Percentiles rank a stretch among this genome's conserved stretches.
phyloP scores from a whole-genome alignment of 2,888 invertebrate species.

The Hedychridium roseum region DNA sequence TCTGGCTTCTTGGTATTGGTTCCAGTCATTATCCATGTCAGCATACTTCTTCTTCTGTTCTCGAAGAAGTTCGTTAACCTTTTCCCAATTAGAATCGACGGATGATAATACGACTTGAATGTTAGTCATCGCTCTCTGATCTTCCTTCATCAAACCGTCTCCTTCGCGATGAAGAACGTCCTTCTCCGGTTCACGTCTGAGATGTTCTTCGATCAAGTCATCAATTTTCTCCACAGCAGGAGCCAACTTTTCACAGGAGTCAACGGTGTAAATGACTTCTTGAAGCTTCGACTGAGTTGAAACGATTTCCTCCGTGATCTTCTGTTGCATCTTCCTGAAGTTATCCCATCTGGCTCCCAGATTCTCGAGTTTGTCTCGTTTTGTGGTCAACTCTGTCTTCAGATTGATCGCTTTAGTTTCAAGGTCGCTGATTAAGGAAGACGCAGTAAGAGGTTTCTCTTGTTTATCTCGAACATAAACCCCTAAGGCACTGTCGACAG shows the following conservation, averaged over 20 bases:
- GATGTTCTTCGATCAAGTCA: slow-evolving; percentile 66
- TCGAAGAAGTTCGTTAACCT: slow-evolving; percentile 76
- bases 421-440: slow-evolving; percentile 75
- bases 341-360: slow-evolving; percentile 80
- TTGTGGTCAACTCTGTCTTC: slow-evolving; percentile 73
- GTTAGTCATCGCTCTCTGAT: slow-evolving; percentile 80
- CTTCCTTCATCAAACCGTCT: slow-evolving; percentile 80
- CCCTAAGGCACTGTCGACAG: slow-evolving; percentile 74
- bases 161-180: slow-evolving; percentile 83
- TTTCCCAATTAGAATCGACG: slow-evolving; percentile 84
- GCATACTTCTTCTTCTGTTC: slow-evolving; percentile 80
- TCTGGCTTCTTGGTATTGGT: slow-evolving; percentile 78
- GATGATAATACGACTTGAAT: slow-evolving; percentile 82
- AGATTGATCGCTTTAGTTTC: slow-evolving; percentile 76
- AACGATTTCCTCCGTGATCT: slow-evolving; percentile 73
- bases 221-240: slow-evolving; percentile 67
- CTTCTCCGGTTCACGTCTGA: slow-evolving; percentile 71
- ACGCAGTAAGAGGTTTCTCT: slow-evolving; percentile 77
- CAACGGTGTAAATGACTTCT: slow-evolving; percentile 67
- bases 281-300: slow-evolving; percentile 68
- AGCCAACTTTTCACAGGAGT: slow-evolving; percentile 65
- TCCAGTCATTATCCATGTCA: slow-evolving; percentile 76
- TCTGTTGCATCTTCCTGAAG: slow-evolving; percentile 78
- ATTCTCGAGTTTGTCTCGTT: slow-evolving; percentile 74
- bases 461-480: slow-evolving; percentile 77